Evolutionary conservation across 2,113 vertebrate genomes (phyloP), one percentile per base, ranked within the genome.

Genomic region (Formicarius rufipectus): DNA sequence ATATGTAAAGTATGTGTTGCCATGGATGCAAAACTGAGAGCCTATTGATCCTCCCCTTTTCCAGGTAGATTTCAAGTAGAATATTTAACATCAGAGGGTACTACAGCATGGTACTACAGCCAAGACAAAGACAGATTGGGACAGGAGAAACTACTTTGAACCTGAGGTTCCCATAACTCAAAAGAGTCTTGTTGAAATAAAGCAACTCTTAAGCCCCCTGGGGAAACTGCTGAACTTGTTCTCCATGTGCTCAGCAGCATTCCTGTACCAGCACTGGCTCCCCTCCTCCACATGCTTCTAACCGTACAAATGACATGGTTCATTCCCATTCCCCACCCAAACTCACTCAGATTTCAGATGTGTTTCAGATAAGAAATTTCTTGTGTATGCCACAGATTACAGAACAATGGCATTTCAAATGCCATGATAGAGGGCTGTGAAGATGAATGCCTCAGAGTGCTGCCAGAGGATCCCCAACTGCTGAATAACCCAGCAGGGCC

Each of bases 1-100:
- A 93, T 95, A 97, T 93, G 96, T 85, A 97, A 97, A 97, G 83
- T 69, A 91, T 83, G 95, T 50, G 96, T 97, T 97, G 92, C 97
- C 90, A 96, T 97, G 96, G 97, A 97, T 87, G 96, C 97, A 89
- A 84, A 94, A 85, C 45, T 55, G 72, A 24, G 12, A 59, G 64
- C 60, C 22, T 72, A 66, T 62, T 72, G 81, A 97, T 89, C 72
- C 49, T 96, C 69, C 72, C 84, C 52, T 84, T 83, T 67, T n/a
- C 55, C 77, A 74, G 56, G 69, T 87, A 81, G 78, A 83, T 94
- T 97, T 84, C 71, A 88, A 83, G 64, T 53, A 62, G 44, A 78
- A 66, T 92, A 78, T 92, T 95, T 92, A 79, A 80, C 37, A 53
- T 87, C 78, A 56, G 58, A 67, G 37, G 53, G 53, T 63, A 91